These are phyloP conservation scores for Sebastes steindachneri DNA, from an alignment of 2,797 vertebrate species.

Conservation along the genomic window DNA sequence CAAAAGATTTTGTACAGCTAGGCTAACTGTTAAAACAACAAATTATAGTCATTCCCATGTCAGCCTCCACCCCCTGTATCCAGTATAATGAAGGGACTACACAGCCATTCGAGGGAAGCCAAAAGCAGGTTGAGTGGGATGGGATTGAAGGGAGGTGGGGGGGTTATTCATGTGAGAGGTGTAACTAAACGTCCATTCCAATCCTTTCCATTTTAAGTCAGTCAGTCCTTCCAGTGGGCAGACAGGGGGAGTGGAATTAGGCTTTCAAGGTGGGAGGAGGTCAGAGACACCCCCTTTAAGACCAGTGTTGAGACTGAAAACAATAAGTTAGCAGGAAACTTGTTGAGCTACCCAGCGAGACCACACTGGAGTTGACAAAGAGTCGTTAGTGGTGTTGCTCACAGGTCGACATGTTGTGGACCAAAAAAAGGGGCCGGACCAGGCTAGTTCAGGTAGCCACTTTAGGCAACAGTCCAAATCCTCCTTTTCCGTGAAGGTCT, in stretches of 20 bases:
- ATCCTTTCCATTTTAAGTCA: slow-evolving; percentile 65
- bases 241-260: slow-evolving; percentile 47
- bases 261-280: slow-evolving; percentile 62
- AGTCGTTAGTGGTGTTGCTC: slow-evolving; percentile 81
- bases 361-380: slow-evolving; percentile 64
- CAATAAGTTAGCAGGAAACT: slow-evolving; percentile 86
- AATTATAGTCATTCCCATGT: slow-evolving; percentile 47
- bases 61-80: slow-evolving; percentile 36
- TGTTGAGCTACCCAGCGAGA: slow-evolving; percentile 69
- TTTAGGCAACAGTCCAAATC: slow-evolving; percentile 61
- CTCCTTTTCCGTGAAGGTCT: slow-evolving; percentile 62
- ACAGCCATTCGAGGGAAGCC: slow-evolving; percentile 30
- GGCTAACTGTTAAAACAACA: slow-evolving; percentile 61
- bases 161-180: slow-evolving; percentile 22
- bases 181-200: slow-evolving; percentile 68
- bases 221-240: slow-evolving; percentile 65
- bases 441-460: slow-evolving; percentile 56
- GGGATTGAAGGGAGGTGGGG: background rate
- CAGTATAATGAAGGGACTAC: slow-evolving; percentile 40
- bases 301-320: slow-evolving; percentile 88
- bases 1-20: slow-evolving; percentile 30
- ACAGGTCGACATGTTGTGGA: slow-evolving; percentile 65
- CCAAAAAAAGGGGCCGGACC: slow-evolving; percentile 58
- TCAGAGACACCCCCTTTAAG: slow-evolving; percentile 64
- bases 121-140: slow-evolving; percentile 48